phyloP scores from a whole-genome alignment of 2,113 vertebrate species.

The Eulemur macaco region DNA sequence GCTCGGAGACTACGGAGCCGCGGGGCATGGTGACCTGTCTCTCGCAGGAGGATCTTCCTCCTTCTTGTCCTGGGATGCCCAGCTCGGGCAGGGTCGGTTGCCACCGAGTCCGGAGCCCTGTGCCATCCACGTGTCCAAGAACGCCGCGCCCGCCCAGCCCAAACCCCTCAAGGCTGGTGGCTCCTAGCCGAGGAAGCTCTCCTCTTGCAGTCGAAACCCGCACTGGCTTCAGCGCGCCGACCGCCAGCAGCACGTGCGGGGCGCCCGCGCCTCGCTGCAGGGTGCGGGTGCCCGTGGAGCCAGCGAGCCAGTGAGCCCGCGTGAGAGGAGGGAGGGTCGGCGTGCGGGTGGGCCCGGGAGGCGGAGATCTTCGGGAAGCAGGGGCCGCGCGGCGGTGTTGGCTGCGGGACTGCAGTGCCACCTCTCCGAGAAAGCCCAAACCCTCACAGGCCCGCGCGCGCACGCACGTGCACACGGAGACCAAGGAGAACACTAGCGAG shows the following conservation, averaged over 20 bases:
- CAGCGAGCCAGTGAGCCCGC: background rate
- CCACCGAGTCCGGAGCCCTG: background rate
- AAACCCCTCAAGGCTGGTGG: slow-evolving; percentile 80
- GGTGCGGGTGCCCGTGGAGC: slow-evolving; percentile 73
- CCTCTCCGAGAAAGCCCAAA: background rate
- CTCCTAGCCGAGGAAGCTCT: slow-evolving; percentile 73
- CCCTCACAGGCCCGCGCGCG: slow-evolving; percentile 37
- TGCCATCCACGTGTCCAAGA: background rate
- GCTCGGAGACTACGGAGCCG: background rate
- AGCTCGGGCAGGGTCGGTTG: background rate
- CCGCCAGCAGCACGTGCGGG: slow-evolving; percentile 14
- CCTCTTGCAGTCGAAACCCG: background rate
- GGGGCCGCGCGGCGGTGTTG: background rate
- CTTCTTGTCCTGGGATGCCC: background rate
- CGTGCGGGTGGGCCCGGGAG: background rate
- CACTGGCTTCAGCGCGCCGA: background rate
- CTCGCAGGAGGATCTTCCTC: background rate
- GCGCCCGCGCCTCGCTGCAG: slow-evolving; percentile 53
- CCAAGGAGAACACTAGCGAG: background rate
- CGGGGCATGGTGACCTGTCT: background rate
- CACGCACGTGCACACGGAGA: slow-evolving; percentile 29
- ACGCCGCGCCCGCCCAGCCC: slow-evolving; percentile 37
- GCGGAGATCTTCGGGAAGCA: background rate
- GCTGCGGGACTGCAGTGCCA: slow-evolving; percentile 4
- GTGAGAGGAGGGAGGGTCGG: background rate